These are phyloP conservation scores for Steinernema scapterisci DNA, from an alignment of 2,888 invertebrate species.

Conservation along the genomic window DNA sequence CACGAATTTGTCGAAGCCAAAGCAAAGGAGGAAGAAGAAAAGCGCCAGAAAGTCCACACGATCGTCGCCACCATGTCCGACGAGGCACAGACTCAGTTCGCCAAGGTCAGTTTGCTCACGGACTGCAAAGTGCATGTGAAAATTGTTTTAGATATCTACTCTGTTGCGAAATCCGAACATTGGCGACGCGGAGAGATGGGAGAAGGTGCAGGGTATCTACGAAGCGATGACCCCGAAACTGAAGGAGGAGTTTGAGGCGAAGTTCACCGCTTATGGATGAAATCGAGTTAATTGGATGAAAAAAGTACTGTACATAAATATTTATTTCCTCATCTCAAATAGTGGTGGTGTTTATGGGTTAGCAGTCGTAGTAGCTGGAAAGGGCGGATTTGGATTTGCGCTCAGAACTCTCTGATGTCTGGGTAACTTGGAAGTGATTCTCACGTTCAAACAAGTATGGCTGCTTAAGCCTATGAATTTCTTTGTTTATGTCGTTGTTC, in stretches of 20 bases:
- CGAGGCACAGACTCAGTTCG: constrained; percentile 48
- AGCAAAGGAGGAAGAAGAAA: constrained; percentile 42
- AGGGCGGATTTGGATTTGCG: too few species aligned
- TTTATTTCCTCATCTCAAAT: too few species aligned
- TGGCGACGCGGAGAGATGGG: constrained; percentile 49
- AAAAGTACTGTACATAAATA: constrained; percentile 14
- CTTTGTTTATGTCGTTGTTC: too few species aligned
- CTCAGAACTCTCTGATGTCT: too few species aligned
- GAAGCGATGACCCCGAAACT: background rate
- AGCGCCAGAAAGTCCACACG: constrained; percentile 45
- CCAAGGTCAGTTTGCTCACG: constrained; percentile 39
- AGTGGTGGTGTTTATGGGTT: too few species aligned
- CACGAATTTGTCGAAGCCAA: constrained; percentile 48
- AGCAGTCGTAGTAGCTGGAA: too few species aligned
- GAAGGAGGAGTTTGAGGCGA: constrained; percentile 26
- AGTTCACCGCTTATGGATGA: constrained; percentile 25
- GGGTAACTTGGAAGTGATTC: too few species aligned
- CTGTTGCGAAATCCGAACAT: constrained; percentile 45
- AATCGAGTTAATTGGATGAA: background rate
- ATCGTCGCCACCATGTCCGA: constrained; percentile 47
- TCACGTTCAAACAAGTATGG: too few species aligned
- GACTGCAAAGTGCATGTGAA: background rate
- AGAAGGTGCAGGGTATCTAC: constrained; percentile 15
- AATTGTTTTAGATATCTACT: constrained; percentile 44
- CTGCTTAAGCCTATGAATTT: too few species aligned